Conservation (phyloP, 2,888 invertebrate genomes). For the Noctua janthina region DNA sequence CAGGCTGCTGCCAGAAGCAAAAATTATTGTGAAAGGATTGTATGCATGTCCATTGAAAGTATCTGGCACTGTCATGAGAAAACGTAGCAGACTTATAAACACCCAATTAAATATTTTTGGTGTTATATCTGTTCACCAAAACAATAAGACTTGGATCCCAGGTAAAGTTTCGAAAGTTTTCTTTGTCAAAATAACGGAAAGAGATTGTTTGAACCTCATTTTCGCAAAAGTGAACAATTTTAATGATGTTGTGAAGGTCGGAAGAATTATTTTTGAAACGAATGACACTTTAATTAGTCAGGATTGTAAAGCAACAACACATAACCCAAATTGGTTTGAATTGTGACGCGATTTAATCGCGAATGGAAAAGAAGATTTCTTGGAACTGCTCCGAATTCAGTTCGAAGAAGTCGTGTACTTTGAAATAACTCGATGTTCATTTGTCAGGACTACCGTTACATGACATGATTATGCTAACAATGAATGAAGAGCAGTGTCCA, state of each 20-base stretch:
- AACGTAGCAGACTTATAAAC: conserved; percentile 15
- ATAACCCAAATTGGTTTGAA: not conserved
- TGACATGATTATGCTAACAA: not conserved
- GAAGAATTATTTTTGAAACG: conserved; percentile 5
- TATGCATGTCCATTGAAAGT: conserved; percentile 1
- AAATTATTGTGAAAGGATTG: not conserved
- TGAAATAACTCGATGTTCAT: not conserved
- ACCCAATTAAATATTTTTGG: conserved; percentile 12
- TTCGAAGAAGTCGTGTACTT: not conserved
- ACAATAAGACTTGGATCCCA: conserved; percentile 36
- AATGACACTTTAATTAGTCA: not conserved
- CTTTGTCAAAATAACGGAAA: conserved; percentile 22
- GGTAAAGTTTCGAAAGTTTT: conserved; percentile 35
- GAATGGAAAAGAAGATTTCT: not conserved
- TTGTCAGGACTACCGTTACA: not conserved
- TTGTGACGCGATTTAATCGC: not conserved
- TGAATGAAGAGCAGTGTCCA: not conserved
- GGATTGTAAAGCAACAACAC: not conserved
- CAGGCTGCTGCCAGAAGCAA: not conserved
- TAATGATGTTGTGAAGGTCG: conserved; percentile 10
- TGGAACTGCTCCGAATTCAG: not conserved
- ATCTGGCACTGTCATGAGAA: conserved; percentile 14
- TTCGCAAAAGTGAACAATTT: conserved; percentile 7
- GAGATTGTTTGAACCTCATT: conserved; percentile 24
- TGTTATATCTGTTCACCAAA: not conserved